Base-by-base conservation (phyloP, 1,140 invertebrate genomes). In the Trinorchestia longiramus region DNA sequence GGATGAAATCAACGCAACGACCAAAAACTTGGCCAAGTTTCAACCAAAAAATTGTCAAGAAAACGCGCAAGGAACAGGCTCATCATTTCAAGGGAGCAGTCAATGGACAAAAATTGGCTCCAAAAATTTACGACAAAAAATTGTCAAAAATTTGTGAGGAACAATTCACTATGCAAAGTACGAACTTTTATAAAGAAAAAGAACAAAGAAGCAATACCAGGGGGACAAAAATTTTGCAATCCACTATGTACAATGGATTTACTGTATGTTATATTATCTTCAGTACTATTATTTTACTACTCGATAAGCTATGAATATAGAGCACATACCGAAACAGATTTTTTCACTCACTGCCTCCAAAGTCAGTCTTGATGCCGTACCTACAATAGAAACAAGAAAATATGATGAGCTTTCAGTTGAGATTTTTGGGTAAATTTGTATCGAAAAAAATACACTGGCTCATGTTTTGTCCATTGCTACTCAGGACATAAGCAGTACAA, bases 21-120 rank as follows among this genome's bases (percentile, higher is more conserved):
- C 62, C 62, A 23, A 77, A 77, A 77, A 90, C 88, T 90, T 90
- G 88, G 88, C 88, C 62, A 77, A 77, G 62, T 77, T 77, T 77
- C 62, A 36, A 77, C 62, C 19, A 77, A 77, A 77, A 77, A 77
- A 77, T 77, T 77, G 62, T 77, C 62, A 36, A 77, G 62, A 77
- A 53, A 77, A 3, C 62, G 62, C 36, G 62, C 62, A 36, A 15
- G 62, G 62, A 77, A 77, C 28, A 77, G 62, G 62, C 62, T 77
- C 62, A 28, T 36, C 62, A 36, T 1, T 77, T 1, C 15, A 77
- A 28, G 62, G 36, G 15, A 77, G 62, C 28, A 77, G 62, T 77
- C 15, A 77, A 77, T 11, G 62, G 62, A 77, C 62, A 77, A 36
- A 28, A 77, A 28, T 77, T 36, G 62, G 15, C 62, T 77, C 28